Evolutionary conservation across 2,797 vertebrate genomes (phyloP).

Genomic region (Valencia hispanica): DNA sequence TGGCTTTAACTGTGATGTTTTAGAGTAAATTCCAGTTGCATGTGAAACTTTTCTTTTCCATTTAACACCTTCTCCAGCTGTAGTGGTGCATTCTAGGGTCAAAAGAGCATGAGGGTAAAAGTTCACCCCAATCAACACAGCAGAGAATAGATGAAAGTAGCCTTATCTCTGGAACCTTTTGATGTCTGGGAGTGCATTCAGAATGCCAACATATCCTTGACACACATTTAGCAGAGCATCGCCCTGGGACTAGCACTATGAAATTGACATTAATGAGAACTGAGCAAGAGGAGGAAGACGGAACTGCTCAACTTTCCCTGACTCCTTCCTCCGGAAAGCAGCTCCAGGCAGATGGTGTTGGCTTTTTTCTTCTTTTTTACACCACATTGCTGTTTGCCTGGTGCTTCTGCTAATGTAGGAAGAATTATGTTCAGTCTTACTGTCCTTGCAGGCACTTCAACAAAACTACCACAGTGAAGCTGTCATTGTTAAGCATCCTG

Average conservation of each 20-base stretch:
- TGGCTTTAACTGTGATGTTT: conserved; percentile 7
- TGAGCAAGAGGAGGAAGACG: conserved; percentile 58
- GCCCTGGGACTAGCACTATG: conserved; percentile 68
- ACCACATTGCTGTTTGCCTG: conserved; percentile 18
- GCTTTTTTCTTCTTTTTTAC: conserved; percentile 11
- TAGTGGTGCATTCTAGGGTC: conserved; percentile 34
- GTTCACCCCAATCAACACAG: conserved; percentile 43
- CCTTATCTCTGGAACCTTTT: conserved; percentile 67
- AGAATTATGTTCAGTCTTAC: too few relatives aligned
- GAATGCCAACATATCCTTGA: conserved; percentile 61
- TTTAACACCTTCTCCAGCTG: conserved; percentile 1
- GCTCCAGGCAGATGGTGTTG: conserved; percentile 26
- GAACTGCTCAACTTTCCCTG: conserved; percentile 65
- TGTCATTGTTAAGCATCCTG: too few relatives aligned
- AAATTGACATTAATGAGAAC: conserved; percentile 83
- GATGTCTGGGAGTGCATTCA: conserved; percentile 70
- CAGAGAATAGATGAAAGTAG: conserved; percentile 57
- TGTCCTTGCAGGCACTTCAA: too few relatives aligned
- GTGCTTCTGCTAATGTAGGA: conserved; percentile 19
- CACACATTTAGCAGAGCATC: conserved; percentile 59
- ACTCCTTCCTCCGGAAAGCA: conserved; percentile 58
- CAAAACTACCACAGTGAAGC: too few relatives aligned
- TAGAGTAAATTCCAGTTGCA: conserved; percentile 13
- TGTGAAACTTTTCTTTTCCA: background rate
- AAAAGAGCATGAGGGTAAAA: conserved; percentile 67